These are phyloP conservation scores for Vireo altiloquus DNA, from an alignment of 2,113 vertebrate species.

Conservation along the genomic window DNA sequence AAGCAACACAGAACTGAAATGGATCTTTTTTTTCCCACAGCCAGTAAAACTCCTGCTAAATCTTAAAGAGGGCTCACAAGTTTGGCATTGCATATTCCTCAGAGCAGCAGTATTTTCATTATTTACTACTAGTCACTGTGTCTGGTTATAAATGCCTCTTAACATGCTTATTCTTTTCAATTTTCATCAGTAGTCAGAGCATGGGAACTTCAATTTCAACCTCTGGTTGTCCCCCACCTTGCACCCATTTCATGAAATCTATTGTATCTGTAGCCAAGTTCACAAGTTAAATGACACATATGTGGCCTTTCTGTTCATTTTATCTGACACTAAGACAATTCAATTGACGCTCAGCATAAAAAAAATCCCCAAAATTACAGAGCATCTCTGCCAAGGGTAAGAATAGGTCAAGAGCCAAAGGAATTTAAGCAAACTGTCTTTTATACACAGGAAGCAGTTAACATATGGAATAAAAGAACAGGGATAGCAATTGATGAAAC, in stretches of 20 bases:
- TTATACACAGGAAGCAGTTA: slow-evolving; percentile 59
- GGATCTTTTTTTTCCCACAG: neutral
- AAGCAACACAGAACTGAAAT: neutral
- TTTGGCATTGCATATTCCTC: neutral
- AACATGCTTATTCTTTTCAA: slow-evolving; percentile 13
- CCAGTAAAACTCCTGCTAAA: neutral
- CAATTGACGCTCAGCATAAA: neutral
- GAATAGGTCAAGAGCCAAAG: slow-evolving; percentile 57
- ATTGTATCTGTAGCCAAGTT: slow-evolving; percentile 45
- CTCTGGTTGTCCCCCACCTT: slow-evolving; percentile 1
- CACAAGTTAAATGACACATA: slow-evolving; percentile 39
- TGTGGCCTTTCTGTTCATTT: slow-evolving; percentile 50
- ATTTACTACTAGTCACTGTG: neutral
- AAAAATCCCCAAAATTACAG: slow-evolving; percentile 18
- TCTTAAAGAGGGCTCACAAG: neutral
- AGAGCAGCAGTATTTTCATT: slow-evolving; percentile 1
- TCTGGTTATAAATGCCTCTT: slow-evolving; percentile 25
- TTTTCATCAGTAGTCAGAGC: slow-evolving; percentile 25
- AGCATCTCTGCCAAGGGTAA: slow-evolving; percentile 50
- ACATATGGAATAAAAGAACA: slow-evolving; percentile 56
- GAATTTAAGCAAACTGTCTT: slow-evolving; percentile 61
- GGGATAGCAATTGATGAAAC: slow-evolving; percentile 54
- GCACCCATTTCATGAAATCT: slow-evolving; percentile 9
- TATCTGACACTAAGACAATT: slow-evolving; percentile 46
- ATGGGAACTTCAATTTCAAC: slow-evolving; percentile 12